These are phyloP conservation scores for Drosophila tripunctata DNA, from an alignment of 2,888 invertebrate genomes.

Conservation along the genomic window DNA sequence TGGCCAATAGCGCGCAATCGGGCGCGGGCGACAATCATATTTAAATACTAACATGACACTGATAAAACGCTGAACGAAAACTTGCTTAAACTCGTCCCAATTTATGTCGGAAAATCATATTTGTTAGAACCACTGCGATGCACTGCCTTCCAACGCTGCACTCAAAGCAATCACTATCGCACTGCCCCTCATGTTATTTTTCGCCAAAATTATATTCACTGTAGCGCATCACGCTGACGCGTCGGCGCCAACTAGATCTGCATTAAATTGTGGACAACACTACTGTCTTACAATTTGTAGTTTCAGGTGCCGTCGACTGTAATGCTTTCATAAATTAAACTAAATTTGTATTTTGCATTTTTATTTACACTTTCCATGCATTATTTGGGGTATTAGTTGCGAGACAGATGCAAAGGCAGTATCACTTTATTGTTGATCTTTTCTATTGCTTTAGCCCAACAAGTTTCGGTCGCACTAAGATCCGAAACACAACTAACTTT, in stretches of 20 bases:
- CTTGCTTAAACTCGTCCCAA: conserved; percentile 3
- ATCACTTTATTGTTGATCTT: background rate
- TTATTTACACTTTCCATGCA: too few species aligned
- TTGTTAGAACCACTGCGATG: background rate
- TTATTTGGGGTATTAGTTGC: too few species aligned
- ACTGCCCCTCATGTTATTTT: background rate
- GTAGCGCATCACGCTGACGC: conserved; percentile 1
- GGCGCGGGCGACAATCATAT: too few species aligned
- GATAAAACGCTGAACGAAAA: conserved; percentile 5
- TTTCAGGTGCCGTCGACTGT: conserved; percentile 5
- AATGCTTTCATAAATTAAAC: too few species aligned
- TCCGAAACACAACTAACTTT: too few species aligned
- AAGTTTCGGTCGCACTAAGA: too few species aligned
- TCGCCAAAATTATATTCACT: conserved; percentile 10
- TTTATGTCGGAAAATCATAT: background rate
- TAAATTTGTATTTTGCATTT: too few species aligned
- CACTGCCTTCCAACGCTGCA: background rate
- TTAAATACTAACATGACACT: too few species aligned
- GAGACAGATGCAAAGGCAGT: background rate
- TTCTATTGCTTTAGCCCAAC: background rate
- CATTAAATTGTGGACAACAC: too few species aligned
- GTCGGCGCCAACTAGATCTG: too few species aligned
- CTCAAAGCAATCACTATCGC: background rate
- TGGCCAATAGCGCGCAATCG: too few species aligned
- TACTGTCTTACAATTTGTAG: too few species aligned